Evolutionary conservation across 2,888 invertebrate genomes (phyloP).

Genomic region (Megamerina dolium): DNA sequence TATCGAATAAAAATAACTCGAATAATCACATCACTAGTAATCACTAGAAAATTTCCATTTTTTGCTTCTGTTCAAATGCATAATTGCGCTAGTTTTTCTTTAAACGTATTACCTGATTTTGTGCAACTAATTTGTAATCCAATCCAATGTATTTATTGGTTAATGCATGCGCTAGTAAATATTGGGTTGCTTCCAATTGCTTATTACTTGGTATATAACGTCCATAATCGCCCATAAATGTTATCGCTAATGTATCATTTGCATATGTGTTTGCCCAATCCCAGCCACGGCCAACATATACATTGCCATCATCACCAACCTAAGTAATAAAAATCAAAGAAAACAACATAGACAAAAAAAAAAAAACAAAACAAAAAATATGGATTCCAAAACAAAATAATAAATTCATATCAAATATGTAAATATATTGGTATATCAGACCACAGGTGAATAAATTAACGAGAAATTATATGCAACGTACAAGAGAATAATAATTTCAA

Average conservation of each 20-base stretch:
- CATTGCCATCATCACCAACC: constrained; percentile 54
- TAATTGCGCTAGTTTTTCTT: too few relatives aligned
- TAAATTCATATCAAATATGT: too few relatives aligned
- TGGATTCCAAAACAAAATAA: too few relatives aligned
- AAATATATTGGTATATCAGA: too few relatives aligned
- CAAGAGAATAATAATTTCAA: too few relatives aligned
- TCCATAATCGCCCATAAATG: constrained; percentile 52
- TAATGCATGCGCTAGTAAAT: constrained; percentile 49
- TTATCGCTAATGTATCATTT: constrained; percentile 50
- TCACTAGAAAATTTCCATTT: too few relatives aligned
- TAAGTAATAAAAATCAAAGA: constrained; percentile 22
- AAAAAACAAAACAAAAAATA: too few relatives aligned
- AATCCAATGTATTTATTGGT: constrained; percentile 44
- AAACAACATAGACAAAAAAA: neutral
- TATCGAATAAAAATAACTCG: too few relatives aligned
- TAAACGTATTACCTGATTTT: constrained; percentile 50
- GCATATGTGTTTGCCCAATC: constrained; percentile 53
- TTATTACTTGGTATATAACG: constrained; percentile 44
- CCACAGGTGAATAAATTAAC: too few relatives aligned
- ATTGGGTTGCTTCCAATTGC: constrained; percentile 50
- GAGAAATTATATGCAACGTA: too few relatives aligned
- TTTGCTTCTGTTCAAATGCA: too few relatives aligned
- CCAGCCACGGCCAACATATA: constrained; percentile 55
- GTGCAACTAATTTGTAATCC: constrained; percentile 52
- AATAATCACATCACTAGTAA: too few relatives aligned